phyloP scores from a whole-genome alignment of 2,113 vertebrate genomes.

The Saccopteryx leptura region DNA sequence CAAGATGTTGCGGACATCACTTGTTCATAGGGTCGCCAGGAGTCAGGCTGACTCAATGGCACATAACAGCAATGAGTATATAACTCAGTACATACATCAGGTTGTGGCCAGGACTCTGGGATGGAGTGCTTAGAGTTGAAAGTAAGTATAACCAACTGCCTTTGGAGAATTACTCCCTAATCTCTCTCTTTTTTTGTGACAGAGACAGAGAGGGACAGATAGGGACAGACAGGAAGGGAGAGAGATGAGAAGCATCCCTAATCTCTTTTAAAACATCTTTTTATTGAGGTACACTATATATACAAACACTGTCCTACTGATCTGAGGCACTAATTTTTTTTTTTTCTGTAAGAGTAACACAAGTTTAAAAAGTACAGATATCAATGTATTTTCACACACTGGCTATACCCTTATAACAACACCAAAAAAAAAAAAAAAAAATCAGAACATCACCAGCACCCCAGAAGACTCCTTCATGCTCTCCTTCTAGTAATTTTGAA shows the following conservation, averaged over 20 bases:
- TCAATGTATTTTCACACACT: neutral
- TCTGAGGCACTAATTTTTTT: neutral
- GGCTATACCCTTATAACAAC: neutral
- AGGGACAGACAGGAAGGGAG: too few species aligned
- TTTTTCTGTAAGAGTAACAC: neutral
- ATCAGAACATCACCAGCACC: neutral
- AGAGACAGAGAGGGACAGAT: too few species aligned
- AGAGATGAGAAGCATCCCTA: neutral
- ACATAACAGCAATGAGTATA: too few species aligned
- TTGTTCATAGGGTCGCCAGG: neutral
- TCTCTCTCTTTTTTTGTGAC: neutral
- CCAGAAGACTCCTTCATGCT: too few species aligned
- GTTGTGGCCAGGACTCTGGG: neutral
- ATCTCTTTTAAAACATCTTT: neutral
- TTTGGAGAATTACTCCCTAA: conserved; percentile 42
- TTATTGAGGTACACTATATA: neutral
- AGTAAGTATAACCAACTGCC: neutral
- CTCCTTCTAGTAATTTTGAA: neutral
- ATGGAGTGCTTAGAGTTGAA: neutral
- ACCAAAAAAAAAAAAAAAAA: neutral
- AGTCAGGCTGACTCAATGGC: neutral
- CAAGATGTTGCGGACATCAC: neutral
- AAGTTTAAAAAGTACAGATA: neutral
- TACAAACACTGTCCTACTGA: neutral
- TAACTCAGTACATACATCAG: neutral